A percentile compares a stretch with the other conserved stretches of the same genome.
phyloP scores from a whole-genome alignment of 2,113 vertebrate genomes.

The Alexandromys fortis region DNA sequence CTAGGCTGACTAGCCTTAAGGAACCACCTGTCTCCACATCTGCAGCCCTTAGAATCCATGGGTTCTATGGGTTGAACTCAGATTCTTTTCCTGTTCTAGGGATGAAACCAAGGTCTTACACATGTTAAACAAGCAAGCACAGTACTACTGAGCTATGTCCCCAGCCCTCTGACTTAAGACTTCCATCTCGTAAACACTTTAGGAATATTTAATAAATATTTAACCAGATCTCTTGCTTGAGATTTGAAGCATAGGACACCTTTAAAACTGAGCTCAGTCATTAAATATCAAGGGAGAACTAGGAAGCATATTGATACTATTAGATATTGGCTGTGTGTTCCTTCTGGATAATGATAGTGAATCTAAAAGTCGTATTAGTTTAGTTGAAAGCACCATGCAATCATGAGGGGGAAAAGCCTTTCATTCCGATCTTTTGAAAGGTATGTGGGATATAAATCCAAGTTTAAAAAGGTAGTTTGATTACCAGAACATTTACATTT shows the following conservation, averaged over 20 bases:
- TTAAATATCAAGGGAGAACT: neutral
- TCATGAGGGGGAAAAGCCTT: fast-evolving
- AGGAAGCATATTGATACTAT: neutral
- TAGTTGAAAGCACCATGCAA: conserved; percentile 20
- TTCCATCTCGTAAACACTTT: neutral
- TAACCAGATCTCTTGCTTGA: neutral
- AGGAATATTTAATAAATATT: neutral
- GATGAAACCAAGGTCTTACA: neutral
- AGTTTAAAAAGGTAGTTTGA: conserved; percentile 3
- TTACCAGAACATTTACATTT: conserved; percentile 12
- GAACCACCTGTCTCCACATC: neutral
- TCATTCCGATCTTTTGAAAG: neutral
- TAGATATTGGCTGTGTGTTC: neutral
- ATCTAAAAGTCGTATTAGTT: neutral
- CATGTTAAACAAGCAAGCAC: neutral
- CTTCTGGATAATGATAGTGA: neutral
- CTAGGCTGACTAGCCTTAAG: neutral
- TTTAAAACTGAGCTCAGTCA: neutral
- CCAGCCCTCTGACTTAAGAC: too few relatives aligned
- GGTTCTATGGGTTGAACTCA: neutral
- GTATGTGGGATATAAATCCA: neutral
- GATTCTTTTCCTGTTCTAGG: neutral
- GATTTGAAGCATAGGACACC: neutral
- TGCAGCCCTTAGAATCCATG: neutral
- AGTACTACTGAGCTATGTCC: neutral